Base-by-base conservation (phyloP, 2,888 invertebrate genomes). In the Pyrrhia umbra region DNA sequence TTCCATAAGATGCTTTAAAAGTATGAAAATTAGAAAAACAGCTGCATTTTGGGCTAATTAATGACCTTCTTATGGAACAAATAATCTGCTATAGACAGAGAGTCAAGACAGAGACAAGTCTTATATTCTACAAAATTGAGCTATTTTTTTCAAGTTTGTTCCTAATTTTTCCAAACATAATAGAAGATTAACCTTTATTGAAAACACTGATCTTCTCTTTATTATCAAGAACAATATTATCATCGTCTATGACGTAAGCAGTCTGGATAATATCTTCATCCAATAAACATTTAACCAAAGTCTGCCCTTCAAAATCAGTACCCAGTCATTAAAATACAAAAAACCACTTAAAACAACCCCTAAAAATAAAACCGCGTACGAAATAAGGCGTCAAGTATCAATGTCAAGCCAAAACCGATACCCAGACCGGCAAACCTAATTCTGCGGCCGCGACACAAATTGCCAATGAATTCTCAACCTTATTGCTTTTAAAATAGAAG, bases 311-410 rank as follows among this genome's bases (percentile, higher is more conserved):
- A 59, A 1, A 77, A 76, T 49, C 61, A 68, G 40, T 58, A 52
- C 47, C 54, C 63, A 62, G 43, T 43, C 61, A 71, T 72, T 75
- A 74, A 75, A 80, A 69, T 16, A 67, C 51, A 84, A 85, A 83
- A 77, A 74, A 68, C 23, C 51, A 62, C 73, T 78, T 75, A 68
- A 76, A 82, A 74, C 59, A 59, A 55, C 78, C 78, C 80, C 67
- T 62, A 77, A 83, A 85, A 85, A 80, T 84, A 85, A 86, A 89
- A 86, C 82, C 73, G 82, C 86, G 85, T 79, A 84, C 83, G 82
- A 86, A 87, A 85, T 81, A 81, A 82, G 79, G 86, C 88, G 84
- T 90, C 87, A 85, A 86, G 88, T 90, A 89, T 91, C 91, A 85
- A 89, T 90, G 88, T 87, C 90, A 77, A 68, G 82, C 84, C 83